Base-by-base conservation (phyloP, 64 coral and sea anemone genomes). In the Dendrophyllia cribrosa region DNA sequence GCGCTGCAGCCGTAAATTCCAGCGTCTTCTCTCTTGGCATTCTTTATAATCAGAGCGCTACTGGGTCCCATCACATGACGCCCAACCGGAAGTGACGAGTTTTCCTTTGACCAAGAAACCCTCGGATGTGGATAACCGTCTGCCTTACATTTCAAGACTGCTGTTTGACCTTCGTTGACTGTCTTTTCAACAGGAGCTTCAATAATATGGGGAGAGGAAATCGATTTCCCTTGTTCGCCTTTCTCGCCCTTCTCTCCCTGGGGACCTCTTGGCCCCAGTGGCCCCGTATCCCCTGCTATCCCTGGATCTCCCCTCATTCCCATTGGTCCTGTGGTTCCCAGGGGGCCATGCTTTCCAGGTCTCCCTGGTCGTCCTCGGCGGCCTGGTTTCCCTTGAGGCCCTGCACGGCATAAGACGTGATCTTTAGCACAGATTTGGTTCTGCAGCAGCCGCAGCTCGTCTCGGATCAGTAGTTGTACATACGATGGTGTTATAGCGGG, bases 1-100 rank as follows among this genome's bases (percentile, higher is more conserved):
- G 86, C 86, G 24, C 45, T 88, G 25, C 86, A 88, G 16, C 50
- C 59, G 86, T 88, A 88, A 43, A 88, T 59, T 74, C 86, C 86
- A 15, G 73, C 22, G 73, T 88, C 86, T 21, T 56, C 6, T 56
- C 44, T 1, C 15, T 11, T 74, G 66, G 22, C 21, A 58, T 74
- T 49, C 58, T 74, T 74, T 48, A 88, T 74, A 58, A 25, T 73
- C 45, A 88, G 50, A 12, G 26, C 25, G 9, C 68, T 70, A 88
- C 51, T 72, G 5, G 69, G 5, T 50, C 34, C 20, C 86, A 74
- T 70, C 5, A 15, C 26, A 47, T 73, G 22, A 20, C 70, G 86
- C 9, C 86, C 86, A 74, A 59, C 61, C 26, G 73, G 75, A 66
- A 78, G 75, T 23, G 59, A 1, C 3, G 3, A 7, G 7, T 26